phyloP scores from a whole-genome alignment of 2,888 invertebrate species.

The Calameuta pallipes region DNA sequence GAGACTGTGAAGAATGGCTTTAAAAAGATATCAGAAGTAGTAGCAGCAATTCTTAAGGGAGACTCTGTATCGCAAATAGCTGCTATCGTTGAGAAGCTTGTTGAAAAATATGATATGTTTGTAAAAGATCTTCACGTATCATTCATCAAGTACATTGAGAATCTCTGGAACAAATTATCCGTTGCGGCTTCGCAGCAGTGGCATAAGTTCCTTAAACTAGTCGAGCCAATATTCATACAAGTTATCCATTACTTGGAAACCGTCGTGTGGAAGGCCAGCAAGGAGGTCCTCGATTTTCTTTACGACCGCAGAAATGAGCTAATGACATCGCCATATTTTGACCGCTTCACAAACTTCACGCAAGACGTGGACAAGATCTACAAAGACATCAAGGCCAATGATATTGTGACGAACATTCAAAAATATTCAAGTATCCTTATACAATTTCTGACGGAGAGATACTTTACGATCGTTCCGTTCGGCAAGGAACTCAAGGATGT shows the following conservation, averaged over 20 bases:
- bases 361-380: slow-evolving; percentile 84
- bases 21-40: slow-evolving; percentile 76
- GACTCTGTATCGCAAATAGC: slow-evolving; percentile 81
- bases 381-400: slow-evolving; percentile 81
- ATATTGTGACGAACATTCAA: slow-evolving; percentile 80
- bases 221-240: slow-evolving; percentile 84
- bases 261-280: slow-evolving; percentile 78
- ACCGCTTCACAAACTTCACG: slow-evolving; percentile 82
- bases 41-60: slow-evolving; percentile 78
- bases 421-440: slow-evolving; percentile 79
- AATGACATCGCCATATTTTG: slow-evolving; percentile 84
- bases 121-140: slow-evolving; percentile 81
- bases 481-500: slow-evolving; percentile 75
- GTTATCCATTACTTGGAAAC: slow-evolving; percentile 81
- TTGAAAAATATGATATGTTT: slow-evolving; percentile 83
- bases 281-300: slow-evolving; percentile 82
- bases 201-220: slow-evolving; percentile 77
- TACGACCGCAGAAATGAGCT: slow-evolving; percentile 83
- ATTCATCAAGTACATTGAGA: slow-evolving; percentile 78
- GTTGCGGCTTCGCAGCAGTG: slow-evolving; percentile 76
- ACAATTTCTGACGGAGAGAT: slow-evolving; percentile 76
- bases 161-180: slow-evolving; percentile 78
- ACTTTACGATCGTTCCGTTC: slow-evolving; percentile 76
- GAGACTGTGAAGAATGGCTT: slow-evolving; percentile 80
- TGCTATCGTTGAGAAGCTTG: slow-evolving; percentile 74